Conservation (phyloP, 2,888 invertebrate species). For the Oxytorus armatus region DNA sequence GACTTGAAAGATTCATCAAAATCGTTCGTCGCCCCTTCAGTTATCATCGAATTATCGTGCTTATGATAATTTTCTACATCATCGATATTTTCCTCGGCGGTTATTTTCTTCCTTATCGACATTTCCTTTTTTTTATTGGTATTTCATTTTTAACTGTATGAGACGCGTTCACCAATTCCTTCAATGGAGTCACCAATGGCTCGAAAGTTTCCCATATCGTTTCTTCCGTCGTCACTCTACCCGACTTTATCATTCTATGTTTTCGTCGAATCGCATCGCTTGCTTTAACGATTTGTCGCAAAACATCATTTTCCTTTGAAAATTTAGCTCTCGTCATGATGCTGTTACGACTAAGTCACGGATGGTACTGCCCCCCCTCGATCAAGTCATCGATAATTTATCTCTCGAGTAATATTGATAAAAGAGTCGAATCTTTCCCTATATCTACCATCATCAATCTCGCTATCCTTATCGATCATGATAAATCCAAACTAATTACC, state of each 20-base stretch:
- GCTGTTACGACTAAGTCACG: background rate
- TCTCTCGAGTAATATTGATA: too few species aligned
- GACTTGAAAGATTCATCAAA: too few species aligned
- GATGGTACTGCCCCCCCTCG: background rate
- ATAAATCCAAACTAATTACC: background rate
- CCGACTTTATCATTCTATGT: conserved; percentile 55
- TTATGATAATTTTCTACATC: too few species aligned
- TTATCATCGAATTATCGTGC: too few species aligned
- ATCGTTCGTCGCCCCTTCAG: too few species aligned
- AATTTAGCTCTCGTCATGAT: too few species aligned
- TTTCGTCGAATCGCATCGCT: conserved; percentile 67
- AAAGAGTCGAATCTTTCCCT: background rate
- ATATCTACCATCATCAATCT: background rate
- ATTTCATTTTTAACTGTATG: conserved; percentile 37
- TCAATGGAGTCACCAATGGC: conserved; percentile 47
- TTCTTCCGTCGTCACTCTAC: conserved; percentile 39
- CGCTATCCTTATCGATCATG: too few species aligned
- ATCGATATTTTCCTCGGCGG: too few species aligned
- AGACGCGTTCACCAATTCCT: conserved; percentile 62
- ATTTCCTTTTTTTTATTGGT: conserved; percentile 73
- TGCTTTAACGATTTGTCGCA: conserved; percentile 54
- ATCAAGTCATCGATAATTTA: too few species aligned
- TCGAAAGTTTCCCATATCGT: conserved; percentile 48
- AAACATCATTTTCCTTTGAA: conserved; percentile 40
- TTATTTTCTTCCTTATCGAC: too few species aligned